Base-by-base conservation (phyloP, 2,888 invertebrate genomes). In the Isoperla grammatica region DNA sequence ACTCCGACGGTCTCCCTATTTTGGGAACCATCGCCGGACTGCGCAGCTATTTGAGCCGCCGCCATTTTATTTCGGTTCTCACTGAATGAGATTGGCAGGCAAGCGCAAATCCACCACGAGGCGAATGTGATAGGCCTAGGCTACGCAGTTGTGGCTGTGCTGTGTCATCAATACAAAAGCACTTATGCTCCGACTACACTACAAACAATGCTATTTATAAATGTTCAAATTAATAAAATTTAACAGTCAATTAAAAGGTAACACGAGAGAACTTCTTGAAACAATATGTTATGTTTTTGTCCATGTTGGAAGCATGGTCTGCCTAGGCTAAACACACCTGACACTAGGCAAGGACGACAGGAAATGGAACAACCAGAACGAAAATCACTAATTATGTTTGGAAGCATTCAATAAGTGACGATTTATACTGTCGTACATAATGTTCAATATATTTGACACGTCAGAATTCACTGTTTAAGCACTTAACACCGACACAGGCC, bases 1-100 rank as follows among this genome's bases (percentile, higher is more conserved):
- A 83, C 81, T 69, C 83, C 84, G 65, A 81, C 78, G 72, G 53
- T 39, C 53, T 53, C 53, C 40, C 53, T 53, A 49, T 15, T 57
- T 29, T 63, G 61, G 29, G 61, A 55, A 35, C 61, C 61, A 42
- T 63, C 63, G 49, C 59, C 56, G 35, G 63, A 59, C 59, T 61
- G 58, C 37, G 59, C 45, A 59, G 50, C 62, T 45, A 63, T 61
- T 57, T 61, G 63, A 59, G 62, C 29, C 37, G 53, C 63, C 50
- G 63, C 63, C 63, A 63, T 63, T 57, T 63, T 63, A 37, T 56
- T 53, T 23, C 19, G 2, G 17, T 45, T 11, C 17, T 45, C 45
- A 45, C 45, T 45, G 15, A 17, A 45, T 5, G 19, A 46, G 43
- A 9, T 57, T 53, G 46, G n/a, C 17, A 58, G 39, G 42, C 57